Conservation (phyloP, 2,113 vertebrate species). For the Coptodon rendalli region DNA sequence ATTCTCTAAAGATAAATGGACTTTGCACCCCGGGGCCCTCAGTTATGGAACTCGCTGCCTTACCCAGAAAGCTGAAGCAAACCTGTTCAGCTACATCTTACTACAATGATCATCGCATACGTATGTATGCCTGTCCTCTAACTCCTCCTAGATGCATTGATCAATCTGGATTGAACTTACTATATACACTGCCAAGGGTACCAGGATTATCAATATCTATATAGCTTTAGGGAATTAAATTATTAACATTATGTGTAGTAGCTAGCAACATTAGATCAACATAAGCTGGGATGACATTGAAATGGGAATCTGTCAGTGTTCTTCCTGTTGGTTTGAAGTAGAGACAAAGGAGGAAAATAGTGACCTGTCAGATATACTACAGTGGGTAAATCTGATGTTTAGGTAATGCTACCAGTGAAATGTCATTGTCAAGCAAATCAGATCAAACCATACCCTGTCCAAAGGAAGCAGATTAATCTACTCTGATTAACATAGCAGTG, state of each 20-base stretch:
- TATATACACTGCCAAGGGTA: not conserved
- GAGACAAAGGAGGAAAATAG: not conserved
- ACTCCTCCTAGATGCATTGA: not conserved
- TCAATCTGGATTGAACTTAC: not conserved
- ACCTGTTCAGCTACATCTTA: not conserved
- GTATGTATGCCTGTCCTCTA: not conserved
- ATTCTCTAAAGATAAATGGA: not conserved
- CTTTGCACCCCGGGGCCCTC: not conserved
- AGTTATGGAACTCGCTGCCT: not conserved
- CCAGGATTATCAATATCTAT: not conserved
- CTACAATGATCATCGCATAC: not conserved
- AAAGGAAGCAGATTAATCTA: not conserved
- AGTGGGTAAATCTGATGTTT: not conserved
- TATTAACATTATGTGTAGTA: not conserved
- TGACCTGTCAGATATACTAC: not conserved
- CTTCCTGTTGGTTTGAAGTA: not conserved
- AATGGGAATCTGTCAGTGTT: not conserved
- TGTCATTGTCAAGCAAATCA: not conserved
- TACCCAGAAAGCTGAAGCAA: not conserved
- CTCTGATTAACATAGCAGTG: not conserved
- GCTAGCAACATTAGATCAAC: not conserved
- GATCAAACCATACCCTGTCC: not conserved
- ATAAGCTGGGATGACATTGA: not conserved
- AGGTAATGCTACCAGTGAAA: not conserved
- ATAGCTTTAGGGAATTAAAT: not conserved